A percentile compares a stretch with the other conserved stretches of the same genome.
These are phyloP conservation scores for Neotragus moschatus DNA, from an alignment of 2,113 vertebrate genomes.

Conservation along the genomic window DNA sequence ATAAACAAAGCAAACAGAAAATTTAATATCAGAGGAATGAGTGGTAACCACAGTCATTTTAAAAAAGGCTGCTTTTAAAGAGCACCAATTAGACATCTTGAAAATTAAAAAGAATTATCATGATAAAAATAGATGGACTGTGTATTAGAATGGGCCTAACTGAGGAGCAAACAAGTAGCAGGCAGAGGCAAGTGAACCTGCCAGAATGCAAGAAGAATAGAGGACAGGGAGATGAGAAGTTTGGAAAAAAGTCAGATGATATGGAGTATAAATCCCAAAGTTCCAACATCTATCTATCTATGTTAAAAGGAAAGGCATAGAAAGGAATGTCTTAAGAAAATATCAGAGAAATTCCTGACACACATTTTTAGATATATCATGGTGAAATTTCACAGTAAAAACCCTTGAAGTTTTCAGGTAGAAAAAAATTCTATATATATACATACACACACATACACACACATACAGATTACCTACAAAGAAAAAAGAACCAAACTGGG, in stretches of 20 bases:
- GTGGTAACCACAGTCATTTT: background rate
- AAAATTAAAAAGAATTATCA: conserved; percentile 1
- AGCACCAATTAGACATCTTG: background rate
- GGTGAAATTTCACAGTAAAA: background rate
- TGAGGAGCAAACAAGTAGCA: background rate
- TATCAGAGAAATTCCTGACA: background rate
- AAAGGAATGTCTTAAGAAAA: background rate
- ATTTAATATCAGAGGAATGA: background rate
- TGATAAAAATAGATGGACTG: background rate
- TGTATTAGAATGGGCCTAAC: background rate
- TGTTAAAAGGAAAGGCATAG: conserved; percentile 12
- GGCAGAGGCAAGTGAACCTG: background rate
- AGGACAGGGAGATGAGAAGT: background rate
- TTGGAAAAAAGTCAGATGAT: background rate
- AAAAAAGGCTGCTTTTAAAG: background rate
- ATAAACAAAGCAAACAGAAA: conserved; percentile 20
- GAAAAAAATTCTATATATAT: background rate
- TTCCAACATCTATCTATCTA: background rate
- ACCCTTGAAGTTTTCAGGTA: background rate
- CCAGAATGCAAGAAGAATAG: background rate
- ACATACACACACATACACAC: background rate
- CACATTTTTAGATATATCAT: background rate
- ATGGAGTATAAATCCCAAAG: background rate
- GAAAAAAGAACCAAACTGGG: conserved; percentile 9
- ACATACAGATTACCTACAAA: background rate